Evolutionary conservation across 2,797 vertebrate genomes (phyloP), one percentile per base, ranked within the genome.

Genomic region (Otolemur crassicaudatus): DNA sequence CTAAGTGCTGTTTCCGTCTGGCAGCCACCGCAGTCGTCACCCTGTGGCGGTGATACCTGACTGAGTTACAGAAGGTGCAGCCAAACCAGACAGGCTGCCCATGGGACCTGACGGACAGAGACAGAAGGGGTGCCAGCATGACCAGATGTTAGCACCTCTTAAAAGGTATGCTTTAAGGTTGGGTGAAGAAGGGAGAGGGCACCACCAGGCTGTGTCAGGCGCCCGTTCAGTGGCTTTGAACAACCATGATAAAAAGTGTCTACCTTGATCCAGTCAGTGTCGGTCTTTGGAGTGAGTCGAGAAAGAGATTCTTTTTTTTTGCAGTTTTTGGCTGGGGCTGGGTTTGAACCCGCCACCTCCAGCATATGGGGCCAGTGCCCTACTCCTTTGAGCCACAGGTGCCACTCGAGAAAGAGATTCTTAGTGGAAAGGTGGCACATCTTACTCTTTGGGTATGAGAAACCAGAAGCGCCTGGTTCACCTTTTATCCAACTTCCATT

Each of bases 1-100:
- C 49, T 34, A 3, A 23, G 27, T 13, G 49, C 10, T 73, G 58
- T 37, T 37, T 72, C 8, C 0, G 34, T 3, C 6, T 27, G 81
- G 13, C 13, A 31, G 3, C 11, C 5, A 0, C 0, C 2, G 7
- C 9, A 56, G 56, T 72, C 76, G n/a, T 80, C 56, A 17, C 7
- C 46, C 12, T 0, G 1, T 29, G 17, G n/a, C 9, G 1, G 3
- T 22, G 27, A 60, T 3, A 19, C 49, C 63, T 61, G 70, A 2
- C 22, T 31, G 40, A 79, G 63, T 82, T 46, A 65, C 1, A 70
- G 49, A 73, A 73, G 73, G 20, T 61, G 22, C 63, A 87, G 31
- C 7, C 22, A 13, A 63, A 67, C 3, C 4, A 46, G 49, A 82
- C 40, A 70, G 61, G 20, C 25, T 6, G 22, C 22, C 22, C 67